These are phyloP conservation scores for Agrochola litura DNA, from an alignment of 2,888 invertebrate species.

Conservation along the genomic window DNA sequence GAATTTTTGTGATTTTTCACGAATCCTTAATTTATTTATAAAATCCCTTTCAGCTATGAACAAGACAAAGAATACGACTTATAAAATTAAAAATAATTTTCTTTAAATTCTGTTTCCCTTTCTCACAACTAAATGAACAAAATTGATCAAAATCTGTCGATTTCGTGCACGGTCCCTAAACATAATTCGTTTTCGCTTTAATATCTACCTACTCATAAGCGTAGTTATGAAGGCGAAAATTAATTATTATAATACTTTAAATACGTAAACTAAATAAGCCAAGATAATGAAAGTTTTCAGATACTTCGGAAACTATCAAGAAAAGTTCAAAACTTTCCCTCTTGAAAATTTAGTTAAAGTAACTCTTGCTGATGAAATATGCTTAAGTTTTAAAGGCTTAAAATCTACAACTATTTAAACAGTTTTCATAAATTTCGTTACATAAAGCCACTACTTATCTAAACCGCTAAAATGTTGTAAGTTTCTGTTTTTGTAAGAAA, in stretches of 20 bases:
- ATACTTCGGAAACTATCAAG: conserved; percentile 29
- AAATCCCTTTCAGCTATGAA: too few relatives aligned
- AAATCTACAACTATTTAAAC: not conserved
- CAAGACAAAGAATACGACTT: too few relatives aligned
- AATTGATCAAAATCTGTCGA: too few relatives aligned
- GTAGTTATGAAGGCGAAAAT: not conserved
- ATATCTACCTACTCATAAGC: not conserved
- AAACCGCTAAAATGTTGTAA: not conserved
- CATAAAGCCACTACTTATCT: not conserved
- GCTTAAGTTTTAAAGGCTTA: not conserved
- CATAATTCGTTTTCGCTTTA: not conserved
- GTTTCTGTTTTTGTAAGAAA: not conserved
- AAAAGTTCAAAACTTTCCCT: not conserved
- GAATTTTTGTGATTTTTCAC: too few relatives aligned
- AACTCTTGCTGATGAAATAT: conserved; percentile 17
- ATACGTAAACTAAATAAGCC: not conserved
- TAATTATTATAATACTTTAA: not conserved
- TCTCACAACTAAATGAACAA: too few relatives aligned
- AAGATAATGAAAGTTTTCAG: not conserved
- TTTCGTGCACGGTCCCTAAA: too few relatives aligned
- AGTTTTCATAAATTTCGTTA: not conserved
- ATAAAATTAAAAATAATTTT: too few relatives aligned
- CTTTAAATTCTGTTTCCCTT: too few relatives aligned
- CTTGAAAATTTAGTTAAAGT: conserved; percentile 1
- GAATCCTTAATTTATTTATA: too few relatives aligned